Percentiles rank a stretch among this genome's conserved stretches.
Evolutionary conservation across 1,140 invertebrate genomes (phyloP).

Genomic region (Acromyrmex heyeri): DNA sequence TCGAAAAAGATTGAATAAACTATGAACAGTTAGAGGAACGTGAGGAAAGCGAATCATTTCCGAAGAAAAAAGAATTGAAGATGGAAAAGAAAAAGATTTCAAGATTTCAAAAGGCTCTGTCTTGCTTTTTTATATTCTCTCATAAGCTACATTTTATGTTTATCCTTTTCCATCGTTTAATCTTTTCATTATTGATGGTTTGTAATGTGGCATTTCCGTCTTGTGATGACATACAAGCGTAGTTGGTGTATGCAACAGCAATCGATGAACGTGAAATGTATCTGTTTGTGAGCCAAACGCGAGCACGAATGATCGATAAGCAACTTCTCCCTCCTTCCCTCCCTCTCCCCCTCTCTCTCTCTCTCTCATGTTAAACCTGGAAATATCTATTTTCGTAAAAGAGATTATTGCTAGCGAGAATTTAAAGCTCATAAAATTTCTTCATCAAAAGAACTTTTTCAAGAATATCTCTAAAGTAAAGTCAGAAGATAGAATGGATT

Average conservation of each 20-base stretch:
- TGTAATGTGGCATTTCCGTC: slow-evolving; percentile 59
- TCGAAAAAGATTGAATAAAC: slow-evolving; percentile 13
- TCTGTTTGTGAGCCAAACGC: slow-evolving; percentile 37
- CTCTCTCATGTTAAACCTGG: not conserved
- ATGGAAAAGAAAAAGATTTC: not conserved
- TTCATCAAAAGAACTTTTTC: not conserved
- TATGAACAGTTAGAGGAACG: slow-evolving; percentile 13
- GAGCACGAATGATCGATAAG: slow-evolving; percentile 52
- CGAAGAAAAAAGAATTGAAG: not conserved
- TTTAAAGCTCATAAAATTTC: slow-evolving; percentile 34
- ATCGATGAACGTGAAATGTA: slow-evolving; percentile 61
- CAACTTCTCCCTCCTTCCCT: not conserved
- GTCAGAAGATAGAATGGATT: not conserved
- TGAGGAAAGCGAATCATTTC: slow-evolving; percentile 21
- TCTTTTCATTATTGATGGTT: slow-evolving; percentile 51
- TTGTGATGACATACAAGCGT: slow-evolving; percentile 32
- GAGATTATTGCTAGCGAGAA: slow-evolving; percentile 18
- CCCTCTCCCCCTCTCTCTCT: not conserved
- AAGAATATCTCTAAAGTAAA: not conserved
- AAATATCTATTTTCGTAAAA: not conserved
- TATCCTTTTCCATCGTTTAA: slow-evolving; percentile 58
- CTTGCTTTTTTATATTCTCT: not conserved
- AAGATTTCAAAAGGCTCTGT: not conserved
- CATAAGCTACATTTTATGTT: slow-evolving; percentile 29
- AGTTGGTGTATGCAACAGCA: slow-evolving; percentile 38